Conservation (phyloP, 2,888 invertebrate species). For the Eupeodes latifasciatus region DNA sequence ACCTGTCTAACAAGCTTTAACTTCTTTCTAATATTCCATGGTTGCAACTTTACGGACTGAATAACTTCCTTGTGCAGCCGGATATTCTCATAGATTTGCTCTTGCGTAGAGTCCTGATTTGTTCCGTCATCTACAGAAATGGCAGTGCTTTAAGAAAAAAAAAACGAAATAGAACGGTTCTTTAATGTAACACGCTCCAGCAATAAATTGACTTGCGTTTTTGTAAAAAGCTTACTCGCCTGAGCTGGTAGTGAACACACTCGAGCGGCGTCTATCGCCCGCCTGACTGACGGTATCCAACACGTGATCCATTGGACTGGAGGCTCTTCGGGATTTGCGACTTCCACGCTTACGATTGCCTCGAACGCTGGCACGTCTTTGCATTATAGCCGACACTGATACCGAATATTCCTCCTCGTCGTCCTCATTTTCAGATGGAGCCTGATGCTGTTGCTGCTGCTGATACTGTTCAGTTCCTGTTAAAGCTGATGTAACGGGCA, state of each 20-base stretch:
- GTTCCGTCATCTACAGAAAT: conserved; percentile 90
- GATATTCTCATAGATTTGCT: conserved; percentile 95
- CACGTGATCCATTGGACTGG: conserved; percentile 85
- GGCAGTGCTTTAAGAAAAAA: conserved; percentile 86
- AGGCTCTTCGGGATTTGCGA: conserved; percentile 86
- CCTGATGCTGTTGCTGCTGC: conserved; percentile 13
- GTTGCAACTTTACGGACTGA: conserved; percentile 93
- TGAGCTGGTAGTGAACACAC: conserved; percentile 93
- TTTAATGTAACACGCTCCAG: conserved; percentile 63
- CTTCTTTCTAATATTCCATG: conserved; percentile 93
- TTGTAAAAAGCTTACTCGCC: conserved; percentile 88
- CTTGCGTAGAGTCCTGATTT: conserved; percentile 88
- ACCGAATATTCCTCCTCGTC: conserved; percentile 95
- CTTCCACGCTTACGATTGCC: conserved; percentile 87
- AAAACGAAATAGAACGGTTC: conserved; percentile 60
- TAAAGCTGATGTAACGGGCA: neutral
- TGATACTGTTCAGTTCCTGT: conserved; percentile 51
- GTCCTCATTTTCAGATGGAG: conserved; percentile 79
- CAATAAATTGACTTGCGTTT: conserved; percentile 53
- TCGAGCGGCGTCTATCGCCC: conserved; percentile 87
- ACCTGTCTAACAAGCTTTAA: conserved; percentile 91
- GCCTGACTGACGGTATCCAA: conserved; percentile 79
- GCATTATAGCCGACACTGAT: conserved; percentile 93
- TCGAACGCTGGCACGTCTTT: conserved; percentile 90
- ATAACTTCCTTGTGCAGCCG: conserved; percentile 96